Conservation (phyloP, 2,888 invertebrate species). For the Paralinhomoeus sp. region DNA sequence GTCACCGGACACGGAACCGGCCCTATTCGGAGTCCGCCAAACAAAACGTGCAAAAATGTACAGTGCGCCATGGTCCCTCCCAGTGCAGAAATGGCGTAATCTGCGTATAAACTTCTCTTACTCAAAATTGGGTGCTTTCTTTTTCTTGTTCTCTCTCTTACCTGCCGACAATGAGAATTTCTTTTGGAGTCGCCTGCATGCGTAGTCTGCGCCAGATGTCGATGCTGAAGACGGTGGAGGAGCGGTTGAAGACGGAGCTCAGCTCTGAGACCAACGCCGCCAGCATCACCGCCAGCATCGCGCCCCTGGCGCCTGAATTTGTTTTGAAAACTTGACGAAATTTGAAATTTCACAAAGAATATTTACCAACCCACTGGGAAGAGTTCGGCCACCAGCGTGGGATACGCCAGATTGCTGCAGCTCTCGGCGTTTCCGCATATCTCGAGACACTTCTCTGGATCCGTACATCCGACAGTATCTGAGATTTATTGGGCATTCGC, state of each 20-base stretch:
- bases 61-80: too few species aligned
- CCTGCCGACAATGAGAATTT: conserved; percentile 32
- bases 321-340: not conserved
- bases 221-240: conserved; percentile 33
- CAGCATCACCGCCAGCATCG: conserved; percentile 35
- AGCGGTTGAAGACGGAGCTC: conserved; percentile 35
- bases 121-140: too few species aligned
- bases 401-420: conserved; percentile 34
- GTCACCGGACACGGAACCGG: too few species aligned
- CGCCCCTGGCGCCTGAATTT: conserved; percentile 18
- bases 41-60: too few species aligned
- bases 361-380: conserved; percentile 29
- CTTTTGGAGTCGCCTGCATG: conserved; percentile 26
- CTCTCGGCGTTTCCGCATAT: conserved; percentile 29
- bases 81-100: too few species aligned
- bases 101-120: too few species aligned
- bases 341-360: not conserved
- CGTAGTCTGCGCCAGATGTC: conserved; percentile 31
- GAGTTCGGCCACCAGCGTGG: conserved; percentile 29
- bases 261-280: conserved; percentile 35
- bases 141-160: too few species aligned
- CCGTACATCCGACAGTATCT: too few species aligned
- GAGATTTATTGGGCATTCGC: too few species aligned
- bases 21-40: too few species aligned
- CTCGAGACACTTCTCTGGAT: conserved; percentile 28